Percentiles rank a stretch among this genome's conserved stretches.
Conservation (phyloP, 2,113 vertebrate species). For the Brachyistius frenatus region DNA sequence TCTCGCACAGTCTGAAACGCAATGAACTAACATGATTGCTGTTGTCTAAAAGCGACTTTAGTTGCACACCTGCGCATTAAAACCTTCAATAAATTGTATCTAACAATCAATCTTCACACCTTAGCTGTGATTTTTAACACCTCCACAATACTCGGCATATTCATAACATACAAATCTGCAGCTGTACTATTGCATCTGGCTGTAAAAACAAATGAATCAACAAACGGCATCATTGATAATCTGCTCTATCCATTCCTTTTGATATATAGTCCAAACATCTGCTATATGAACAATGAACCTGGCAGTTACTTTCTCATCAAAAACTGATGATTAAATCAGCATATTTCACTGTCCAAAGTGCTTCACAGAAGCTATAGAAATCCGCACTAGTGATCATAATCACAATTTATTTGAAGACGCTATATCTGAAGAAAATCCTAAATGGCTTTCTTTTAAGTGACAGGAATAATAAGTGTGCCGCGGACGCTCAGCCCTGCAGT, state of each 20-base stretch:
- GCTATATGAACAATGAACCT: not conserved
- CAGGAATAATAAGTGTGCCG: conserved; percentile 46
- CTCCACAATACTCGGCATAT: conserved; percentile 30
- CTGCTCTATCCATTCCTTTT: conserved; percentile 28
- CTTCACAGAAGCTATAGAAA: conserved; percentile 10
- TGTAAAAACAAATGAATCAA: not conserved
- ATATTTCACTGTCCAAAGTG: conserved; percentile 11
- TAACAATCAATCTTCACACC: conserved; percentile 24
- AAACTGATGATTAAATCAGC: conserved; percentile 12
- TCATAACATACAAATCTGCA: conserved; percentile 18
- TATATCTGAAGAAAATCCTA: conserved; percentile 24
- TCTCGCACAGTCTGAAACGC: not conserved
- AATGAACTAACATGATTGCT: not conserved
- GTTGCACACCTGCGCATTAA: not conserved
- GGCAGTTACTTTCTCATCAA: conserved; percentile 23
- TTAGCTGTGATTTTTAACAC: conserved; percentile 33
- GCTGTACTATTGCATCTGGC: not conserved
- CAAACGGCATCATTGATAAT: conserved; percentile 25
- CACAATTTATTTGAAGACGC: conserved; percentile 38
- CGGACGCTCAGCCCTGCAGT: conserved; percentile 27
- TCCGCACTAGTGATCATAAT: conserved; percentile 37
- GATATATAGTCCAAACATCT: not conserved
- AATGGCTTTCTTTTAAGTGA: conserved; percentile 55
- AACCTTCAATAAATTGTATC: conserved; percentile 6
- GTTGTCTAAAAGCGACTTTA: not conserved